phyloP scores from a whole-genome alignment of 2,113 vertebrate genomes.

The Syrrhaptes paradoxus region DNA sequence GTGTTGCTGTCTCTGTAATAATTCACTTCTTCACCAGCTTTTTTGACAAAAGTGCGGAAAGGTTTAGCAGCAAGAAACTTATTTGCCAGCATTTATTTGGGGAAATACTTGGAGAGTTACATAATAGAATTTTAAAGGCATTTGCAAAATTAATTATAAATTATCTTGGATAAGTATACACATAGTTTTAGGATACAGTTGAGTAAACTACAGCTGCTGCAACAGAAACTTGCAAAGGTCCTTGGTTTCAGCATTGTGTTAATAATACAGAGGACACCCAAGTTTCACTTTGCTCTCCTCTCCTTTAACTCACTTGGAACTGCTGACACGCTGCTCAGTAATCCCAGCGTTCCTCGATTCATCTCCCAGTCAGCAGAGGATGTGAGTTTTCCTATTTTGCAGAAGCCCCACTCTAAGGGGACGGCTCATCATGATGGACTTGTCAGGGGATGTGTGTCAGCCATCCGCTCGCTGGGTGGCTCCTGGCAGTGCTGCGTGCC shows the following conservation, averaged over 20 bases:
- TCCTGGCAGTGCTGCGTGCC: not conserved
- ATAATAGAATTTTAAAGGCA: not conserved
- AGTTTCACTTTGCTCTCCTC: not conserved
- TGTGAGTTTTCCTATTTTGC: not conserved
- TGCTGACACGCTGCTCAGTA: not conserved
- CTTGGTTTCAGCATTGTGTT: not conserved
- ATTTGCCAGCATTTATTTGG: not conserved
- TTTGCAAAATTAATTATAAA: not conserved
- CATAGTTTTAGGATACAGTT: not conserved
- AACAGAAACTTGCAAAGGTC: not conserved
- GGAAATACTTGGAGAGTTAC: not conserved
- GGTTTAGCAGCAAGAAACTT: not conserved
- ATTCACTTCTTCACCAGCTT: not conserved
- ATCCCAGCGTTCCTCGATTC: not conserved
- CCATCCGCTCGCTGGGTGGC: not conserved
- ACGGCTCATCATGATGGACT: not conserved
- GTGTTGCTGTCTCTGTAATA: not conserved
- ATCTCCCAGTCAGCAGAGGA: not conserved
- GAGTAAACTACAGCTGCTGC: not conserved
- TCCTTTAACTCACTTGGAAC: not conserved
- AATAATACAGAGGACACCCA: not conserved
- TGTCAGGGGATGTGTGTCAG: not conserved
- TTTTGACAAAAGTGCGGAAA: fast-evolving
- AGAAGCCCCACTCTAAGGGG: not conserved
- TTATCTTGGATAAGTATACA: not conserved